phyloP scores from a whole-genome alignment of 2,113 vertebrate species.

The Trematomus loennbergii region DNA sequence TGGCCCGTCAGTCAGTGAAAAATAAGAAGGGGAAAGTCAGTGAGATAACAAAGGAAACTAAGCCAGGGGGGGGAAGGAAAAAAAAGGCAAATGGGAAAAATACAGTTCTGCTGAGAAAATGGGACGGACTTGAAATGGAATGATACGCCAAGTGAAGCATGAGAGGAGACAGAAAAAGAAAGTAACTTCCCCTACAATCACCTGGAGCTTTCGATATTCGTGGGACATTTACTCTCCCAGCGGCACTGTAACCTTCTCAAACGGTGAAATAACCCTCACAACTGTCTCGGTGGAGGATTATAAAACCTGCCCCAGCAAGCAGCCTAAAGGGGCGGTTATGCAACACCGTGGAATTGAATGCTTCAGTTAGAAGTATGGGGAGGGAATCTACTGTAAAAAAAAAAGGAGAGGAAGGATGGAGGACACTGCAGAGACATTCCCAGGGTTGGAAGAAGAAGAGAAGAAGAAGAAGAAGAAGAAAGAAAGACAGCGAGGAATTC shows the following conservation, averaged over 20 bases:
- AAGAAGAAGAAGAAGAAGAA: background rate
- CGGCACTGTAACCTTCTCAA: slow-evolving; percentile 29
- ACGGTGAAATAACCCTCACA: slow-evolving; percentile 54
- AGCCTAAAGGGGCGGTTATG: slow-evolving; percentile 61
- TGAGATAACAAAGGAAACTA: slow-evolving; percentile 35
- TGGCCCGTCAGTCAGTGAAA: slow-evolving; percentile 14
- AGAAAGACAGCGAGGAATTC: background rate
- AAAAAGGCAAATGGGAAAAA: slow-evolving; percentile 11
- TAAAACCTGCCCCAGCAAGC: slow-evolving; percentile 75
- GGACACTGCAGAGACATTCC: slow-evolving; percentile 13
- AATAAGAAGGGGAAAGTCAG: slow-evolving; percentile 18
- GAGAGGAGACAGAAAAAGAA: slow-evolving; percentile 18
- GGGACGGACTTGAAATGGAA: slow-evolving; percentile 23
- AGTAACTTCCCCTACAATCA: slow-evolving; percentile 32
- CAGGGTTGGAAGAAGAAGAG: background rate
- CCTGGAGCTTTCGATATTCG: slow-evolving; percentile 45
- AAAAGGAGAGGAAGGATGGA: slow-evolving; percentile 14
- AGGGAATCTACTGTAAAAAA: background rate
- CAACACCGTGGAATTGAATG: slow-evolving; percentile 69
- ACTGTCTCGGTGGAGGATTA: slow-evolving; percentile 59
- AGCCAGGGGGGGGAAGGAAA: slow-evolving; percentile 13
- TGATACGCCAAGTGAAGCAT: slow-evolving; percentile 32
- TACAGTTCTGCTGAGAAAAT: slow-evolving; percentile 18
- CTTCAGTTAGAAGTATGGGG: slow-evolving; percentile 44
- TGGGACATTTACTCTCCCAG: slow-evolving; percentile 25